Percentiles rank a stretch among this genome's conserved stretches.
phyloP scores from a whole-genome alignment of 35 echinoderm and acorn worm genomes.

The Eucidaris tribuloides region DNA sequence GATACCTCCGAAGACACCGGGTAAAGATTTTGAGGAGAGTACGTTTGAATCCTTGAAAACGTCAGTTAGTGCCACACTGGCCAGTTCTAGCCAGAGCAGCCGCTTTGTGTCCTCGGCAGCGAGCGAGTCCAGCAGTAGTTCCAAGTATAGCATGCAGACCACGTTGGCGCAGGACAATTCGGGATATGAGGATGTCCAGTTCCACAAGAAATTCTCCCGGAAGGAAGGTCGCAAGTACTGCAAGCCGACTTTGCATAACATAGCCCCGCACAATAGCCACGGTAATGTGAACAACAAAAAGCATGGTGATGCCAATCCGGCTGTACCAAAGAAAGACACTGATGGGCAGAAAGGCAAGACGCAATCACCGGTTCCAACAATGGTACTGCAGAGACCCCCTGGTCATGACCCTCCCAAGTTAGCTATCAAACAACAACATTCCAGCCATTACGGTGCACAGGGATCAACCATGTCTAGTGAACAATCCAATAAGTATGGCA shows the following conservation, averaged over 20 bases:
- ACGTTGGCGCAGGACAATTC: neutral
- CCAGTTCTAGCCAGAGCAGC: neutral
- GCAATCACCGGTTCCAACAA: conserved; percentile 7
- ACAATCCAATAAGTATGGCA: neutral
- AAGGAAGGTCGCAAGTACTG: conserved; percentile 42
- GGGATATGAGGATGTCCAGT: conserved; percentile 20
- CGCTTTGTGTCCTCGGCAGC: no score
- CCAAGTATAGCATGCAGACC: neutral
- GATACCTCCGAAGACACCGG: conserved; percentile 5
- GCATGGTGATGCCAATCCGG: neutral
- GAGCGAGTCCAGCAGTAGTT: neutral
- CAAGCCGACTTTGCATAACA: neutral
- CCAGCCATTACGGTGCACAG: conserved; percentile 4
- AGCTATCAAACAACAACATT: conserved; percentile 29
- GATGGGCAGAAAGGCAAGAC: conserved; percentile 9
- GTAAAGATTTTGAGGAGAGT: conserved; percentile 20
- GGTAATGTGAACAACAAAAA: no score
- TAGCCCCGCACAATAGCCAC: neutral
- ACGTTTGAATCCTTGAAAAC: neutral
- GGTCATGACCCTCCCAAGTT: neutral
- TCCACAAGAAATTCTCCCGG: conserved; percentile 68
- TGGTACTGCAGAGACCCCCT: conserved; percentile 16
- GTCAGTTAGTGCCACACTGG: no score
- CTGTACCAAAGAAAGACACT: neutral
- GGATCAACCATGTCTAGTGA: neutral